Evolutionary conservation across 2,113 vertebrate genomes (phyloP), one percentile per base, ranked within the genome.

Genomic region (Columba livia): DNA sequence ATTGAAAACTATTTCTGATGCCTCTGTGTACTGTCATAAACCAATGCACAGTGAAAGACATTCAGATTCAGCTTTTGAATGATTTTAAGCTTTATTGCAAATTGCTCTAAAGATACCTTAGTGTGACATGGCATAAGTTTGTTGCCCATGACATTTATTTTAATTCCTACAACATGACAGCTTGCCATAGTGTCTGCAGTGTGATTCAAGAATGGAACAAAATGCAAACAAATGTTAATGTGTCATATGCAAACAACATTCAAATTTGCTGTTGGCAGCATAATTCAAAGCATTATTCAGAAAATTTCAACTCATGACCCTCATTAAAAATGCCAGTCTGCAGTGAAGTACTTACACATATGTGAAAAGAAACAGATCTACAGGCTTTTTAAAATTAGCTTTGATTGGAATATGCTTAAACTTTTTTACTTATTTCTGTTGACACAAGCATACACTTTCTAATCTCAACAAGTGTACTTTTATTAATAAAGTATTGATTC

Each of bases 221-320:
- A 69, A 58, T 38, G n/a, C 77, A 90, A 95, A 78, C 72, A 93
- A 94, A 92, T 92, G 73, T 48, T 91, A 88, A 95, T 85, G 67
- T 74, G 36, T 64, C 16, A 4, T 85, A 94, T 95, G 88, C 78
- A 90, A 82, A 81, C 70, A 90, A 93, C 54, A 89, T 90, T 92
- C 93, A 73, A 53, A 90, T 94, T 60, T 91, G 72, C 70, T 80
- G 21, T 85, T 85, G 58, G 96, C 66, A 89, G 77, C 65, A 58
- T 42, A 89, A 92, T 94, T 91, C 4, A 1, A 67, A 96, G 40
- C 15, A n/a, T 74, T 79, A 69, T 62, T 91, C 74, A 83, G 53
- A 61, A 93, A 74, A 73, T 6, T 71, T 89, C n/a, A 79, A 57
- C 36, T 36, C 74, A 61, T 40, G 60, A 61, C 40, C 73, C 61